Conservation (phyloP, 1,140 invertebrate genomes). For the Stegodyphus dumicola region DNA sequence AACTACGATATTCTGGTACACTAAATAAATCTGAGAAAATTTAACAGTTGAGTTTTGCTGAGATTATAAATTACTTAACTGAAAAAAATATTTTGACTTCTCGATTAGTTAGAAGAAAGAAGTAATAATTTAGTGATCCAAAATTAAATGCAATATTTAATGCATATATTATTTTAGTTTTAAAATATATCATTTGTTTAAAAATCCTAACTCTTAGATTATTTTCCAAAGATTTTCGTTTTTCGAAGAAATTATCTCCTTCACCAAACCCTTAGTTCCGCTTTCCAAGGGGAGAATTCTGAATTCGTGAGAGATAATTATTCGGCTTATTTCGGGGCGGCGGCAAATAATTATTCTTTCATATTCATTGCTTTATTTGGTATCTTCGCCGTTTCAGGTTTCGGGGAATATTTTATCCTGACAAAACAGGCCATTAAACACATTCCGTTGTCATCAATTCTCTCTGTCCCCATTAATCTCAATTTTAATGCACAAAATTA, state of each 20-base stretch:
- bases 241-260: conserved; percentile 36
- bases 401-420: conserved; percentile 58
- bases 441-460: conserved; percentile 60
- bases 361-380: conserved; percentile 59
- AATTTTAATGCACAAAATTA: conserved; percentile 60
- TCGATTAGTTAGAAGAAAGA: no score
- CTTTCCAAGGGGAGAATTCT: neutral
- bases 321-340: neutral
- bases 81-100: no score
- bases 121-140: no score
- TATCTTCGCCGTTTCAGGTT: conserved; percentile 59
- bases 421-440: conserved; percentile 60
- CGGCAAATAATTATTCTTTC: conserved; percentile 58
- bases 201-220: no score
- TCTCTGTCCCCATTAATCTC: conserved; percentile 42
- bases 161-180: no score
- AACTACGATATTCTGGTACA: no score
- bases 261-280: neutral
- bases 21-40: no score
- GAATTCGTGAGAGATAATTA: conserved; percentile 40
- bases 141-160: no score
- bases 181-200: no score
- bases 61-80: no score
- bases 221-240: conserved; percentile 7
- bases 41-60: no score